Evolutionary conservation across 2,113 vertebrate species (phyloP), one percentile per base, ranked within the genome.

Genomic region (Perccottus glenii): DNA sequence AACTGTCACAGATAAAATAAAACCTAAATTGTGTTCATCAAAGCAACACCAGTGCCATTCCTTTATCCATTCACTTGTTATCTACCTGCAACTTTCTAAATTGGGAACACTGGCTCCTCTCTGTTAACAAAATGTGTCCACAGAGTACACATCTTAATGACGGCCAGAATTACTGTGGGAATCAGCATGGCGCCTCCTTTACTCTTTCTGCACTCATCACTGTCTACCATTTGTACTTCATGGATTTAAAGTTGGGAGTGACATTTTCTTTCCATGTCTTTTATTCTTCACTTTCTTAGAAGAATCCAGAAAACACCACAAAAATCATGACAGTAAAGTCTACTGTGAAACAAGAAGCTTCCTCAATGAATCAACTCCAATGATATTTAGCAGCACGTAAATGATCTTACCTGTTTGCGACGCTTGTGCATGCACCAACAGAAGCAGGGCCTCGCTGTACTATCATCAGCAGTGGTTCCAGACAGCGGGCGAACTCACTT

Each of bases 401-500:
- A 19, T 15, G 14, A 56, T 50, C 59, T 85, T 56, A 90, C 88
- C 86, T 83, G 2, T 78, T 72, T 9, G 77, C 43, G 32, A 27
- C 19, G 19, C 58, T 65, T 57, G 82, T 51, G 0, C 85, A 79
- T 0, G 88, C 71, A 0, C 86, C 58, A n/a, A 90, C 84, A 42
- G 89, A 91, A 1, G 90, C 76, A 0, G 91, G 90, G 53, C 88
- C 77, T n/a, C 90, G 92, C 0, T 93, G 91, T 3, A 90, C 88
- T 14, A 94, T 86, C 81, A 93, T 81, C 73, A 97, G 91, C 51
- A 96, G 83, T 0, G 95, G 92, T 84, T 96, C 95, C 85, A 97
- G 88, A 57, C 95, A 96, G 70, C 90, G 94, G 0, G 94, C 94
- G 0, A 97, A 97, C 84, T 98, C 96, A 0, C 91, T 90, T 1